phyloP scores from a whole-genome alignment of 2,797 vertebrate species.

The Rhynchonycteris naso region DNA sequence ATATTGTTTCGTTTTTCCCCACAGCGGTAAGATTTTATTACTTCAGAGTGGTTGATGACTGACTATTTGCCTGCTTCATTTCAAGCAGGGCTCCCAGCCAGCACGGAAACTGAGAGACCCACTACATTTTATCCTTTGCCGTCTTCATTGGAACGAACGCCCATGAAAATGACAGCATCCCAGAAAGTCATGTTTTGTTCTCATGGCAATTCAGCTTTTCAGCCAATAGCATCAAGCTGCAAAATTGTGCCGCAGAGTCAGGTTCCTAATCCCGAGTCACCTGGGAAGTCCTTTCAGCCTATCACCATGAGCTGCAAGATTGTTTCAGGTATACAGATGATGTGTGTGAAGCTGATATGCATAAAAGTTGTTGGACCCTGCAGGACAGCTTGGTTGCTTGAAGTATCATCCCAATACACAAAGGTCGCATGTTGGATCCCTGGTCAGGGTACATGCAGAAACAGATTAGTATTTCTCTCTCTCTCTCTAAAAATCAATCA shows the following conservation, averaged over 20 bases:
- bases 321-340: conserved; percentile 93
- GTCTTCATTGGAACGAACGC: conserved; percentile 92
- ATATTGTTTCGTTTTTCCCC: conserved; percentile 9
- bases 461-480: too few relatives aligned
- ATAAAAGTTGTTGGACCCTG: not conserved
- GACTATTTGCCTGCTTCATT: conserved; percentile 81
- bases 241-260: conserved; percentile 97
- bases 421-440: too few relatives aligned
- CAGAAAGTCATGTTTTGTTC: conserved; percentile 95
- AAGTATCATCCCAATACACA: too few relatives aligned
- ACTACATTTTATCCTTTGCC: conserved; percentile 88
- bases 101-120: conserved; percentile 88
- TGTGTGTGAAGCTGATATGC: not conserved
- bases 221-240: conserved; percentile 98
- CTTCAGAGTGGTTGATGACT: conserved; percentile 29
- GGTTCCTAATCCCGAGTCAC: conserved; percentile 95
- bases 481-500: too few relatives aligned
- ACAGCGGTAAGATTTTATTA: not conserved
- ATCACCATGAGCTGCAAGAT: conserved; percentile 99
- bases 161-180: conserved; percentile 90
- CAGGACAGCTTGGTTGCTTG: not conserved
- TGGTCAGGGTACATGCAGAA: too few relatives aligned
- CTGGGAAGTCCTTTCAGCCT: conserved; percentile 98
- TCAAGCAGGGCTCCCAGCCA: conserved; percentile 89
- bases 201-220: conserved; percentile 97